Base-by-base conservation (phyloP, 2,888 invertebrate species). In the Lucinisca nassula region DNA sequence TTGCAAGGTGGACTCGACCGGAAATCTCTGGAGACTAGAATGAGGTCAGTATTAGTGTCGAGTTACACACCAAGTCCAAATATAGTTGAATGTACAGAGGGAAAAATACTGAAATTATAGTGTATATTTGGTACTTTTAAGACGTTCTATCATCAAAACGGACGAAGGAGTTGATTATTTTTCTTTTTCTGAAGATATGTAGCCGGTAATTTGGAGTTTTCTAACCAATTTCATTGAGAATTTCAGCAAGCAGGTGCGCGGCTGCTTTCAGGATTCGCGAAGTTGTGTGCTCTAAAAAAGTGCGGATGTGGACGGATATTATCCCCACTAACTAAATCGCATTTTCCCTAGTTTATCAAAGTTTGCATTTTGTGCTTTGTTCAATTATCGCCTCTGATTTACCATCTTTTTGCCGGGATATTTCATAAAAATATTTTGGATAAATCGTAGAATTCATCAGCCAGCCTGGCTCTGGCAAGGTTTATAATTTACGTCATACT, bases 41-140 rank as follows among this genome's bases (percentile, higher is more conserved):
- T 79, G 87, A 90, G 90, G 90, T 90, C 90, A 90, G 76, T 45
- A 70, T 58, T 75, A 85, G 90, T 90, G 90, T 90, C 90, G 84
- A 82, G 75, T 90, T 90, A 90, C 88, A 88, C 90, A 88, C 88
- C 40, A 86, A 74, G 78, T 87, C 90, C 90, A 77, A 90, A 90
- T 90, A 90, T 87, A 88, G 90, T 55, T 82, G 88, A 58, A 61
- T 24, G 24, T 14, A 14, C 32, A 35, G 10, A 30, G 38, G 74
- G 40, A 74, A 74, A 74, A 40, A 49, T 38, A 74, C 74, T 27
- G 27, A 45, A 49, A 27, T 74, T 38, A 30, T 21, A 74, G 24
- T 27, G 38, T 14, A 2, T 24, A 12, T 40, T 40, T 37, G 24
- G 49, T 45, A 14, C 12, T 14, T 32, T 74, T 74, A 40, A 40